Base-by-base conservation (phyloP, 2,113 vertebrate species). In the Delphinapterus leucas region DNA sequence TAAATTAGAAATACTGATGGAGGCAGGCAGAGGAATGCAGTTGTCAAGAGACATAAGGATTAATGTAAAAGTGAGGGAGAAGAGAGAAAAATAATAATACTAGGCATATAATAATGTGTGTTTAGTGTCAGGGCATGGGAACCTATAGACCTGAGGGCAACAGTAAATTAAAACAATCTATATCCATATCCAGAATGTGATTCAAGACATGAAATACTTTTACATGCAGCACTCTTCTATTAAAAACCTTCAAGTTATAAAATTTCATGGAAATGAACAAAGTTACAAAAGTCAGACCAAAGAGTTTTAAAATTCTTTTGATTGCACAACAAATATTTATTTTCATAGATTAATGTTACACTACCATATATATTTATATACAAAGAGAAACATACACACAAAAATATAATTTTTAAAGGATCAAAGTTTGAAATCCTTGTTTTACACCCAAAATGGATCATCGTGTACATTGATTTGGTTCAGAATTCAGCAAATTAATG, bases 401-500 rank as follows among this genome's bases (percentile, higher is more conserved):
- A 81, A 73, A 60, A 79, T 28, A 31, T 6, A 58, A 80, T 61
- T 73, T 58, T 65, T 28, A 71, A 89, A 92, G 28, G 8, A 61
- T 60, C 23, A 13, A 49, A 88, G 23, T 90, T 93, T 68, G 31
- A 93, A 67, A 84, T 67, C n/a, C 36, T 33, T 58, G 12, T 28
- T 88, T 93, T 76, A 4, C 33, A 33, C 18, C 49, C n/a, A 31
- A 82, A 90, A 68, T 55, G 41, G 38, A 74, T 67, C 38, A 61
- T 38, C 41, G 77, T 83, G 8, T 65, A 4, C 14, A 68, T 1
- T 20, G n/a, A 47, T 55, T 82, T 83, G 15, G 33, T 83, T 90
- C 77, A 67, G 86, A 67, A 76, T 74, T 83, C 87, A 88, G 53
- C 87, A 83, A 95, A 58, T 83, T 77, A 87, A 70, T 68, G n/a